phyloP scores from a whole-genome alignment of 2,113 vertebrate species.

The Prunella himalayana region DNA sequence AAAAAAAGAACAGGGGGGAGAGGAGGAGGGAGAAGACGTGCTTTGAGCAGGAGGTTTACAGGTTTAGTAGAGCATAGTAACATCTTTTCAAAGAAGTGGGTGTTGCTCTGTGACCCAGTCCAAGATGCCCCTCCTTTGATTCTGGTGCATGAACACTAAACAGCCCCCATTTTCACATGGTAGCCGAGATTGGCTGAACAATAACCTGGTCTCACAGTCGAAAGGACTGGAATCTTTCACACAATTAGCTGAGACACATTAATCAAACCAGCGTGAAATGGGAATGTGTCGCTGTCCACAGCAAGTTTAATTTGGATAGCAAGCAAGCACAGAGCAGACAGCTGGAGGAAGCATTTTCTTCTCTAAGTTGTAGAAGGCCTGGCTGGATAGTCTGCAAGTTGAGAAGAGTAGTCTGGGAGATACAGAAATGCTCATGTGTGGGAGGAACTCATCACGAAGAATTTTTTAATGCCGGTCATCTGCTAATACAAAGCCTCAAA shows the following conservation, averaged over 20 bases:
- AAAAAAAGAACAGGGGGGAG: conserved; percentile 31
- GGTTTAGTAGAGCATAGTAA: conserved; percentile 81
- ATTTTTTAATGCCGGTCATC: not conserved
- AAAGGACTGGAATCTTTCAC: conserved; percentile 73
- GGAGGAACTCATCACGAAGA: not conserved
- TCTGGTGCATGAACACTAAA: conserved; percentile 65
- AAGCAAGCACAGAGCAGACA: conserved; percentile 34
- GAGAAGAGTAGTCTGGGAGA: not conserved
- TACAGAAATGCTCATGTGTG: not conserved
- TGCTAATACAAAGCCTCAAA: not conserved
- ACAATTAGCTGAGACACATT: conserved; percentile 81
- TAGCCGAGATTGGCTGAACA: conserved; percentile 71
- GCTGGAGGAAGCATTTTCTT: conserved; percentile 35
- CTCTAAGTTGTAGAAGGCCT: not conserved
- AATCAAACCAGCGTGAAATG: conserved; percentile 72
- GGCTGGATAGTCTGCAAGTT: not conserved
- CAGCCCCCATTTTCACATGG: conserved; percentile 75
- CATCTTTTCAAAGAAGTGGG: conserved; percentile 79
- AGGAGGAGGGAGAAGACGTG: conserved; percentile 54
- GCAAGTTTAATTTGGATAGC: conserved; percentile 35
- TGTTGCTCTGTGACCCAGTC: conserved; percentile 74
- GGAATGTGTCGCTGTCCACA: conserved; percentile 56
- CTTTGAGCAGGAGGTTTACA: conserved; percentile 73
- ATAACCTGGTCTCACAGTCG: conserved; percentile 71
- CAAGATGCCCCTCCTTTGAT: conserved; percentile 73